These are phyloP conservation scores for Spodoptera frugiperda DNA, from an alignment of 1,140 invertebrate species.

Conservation along the genomic window DNA sequence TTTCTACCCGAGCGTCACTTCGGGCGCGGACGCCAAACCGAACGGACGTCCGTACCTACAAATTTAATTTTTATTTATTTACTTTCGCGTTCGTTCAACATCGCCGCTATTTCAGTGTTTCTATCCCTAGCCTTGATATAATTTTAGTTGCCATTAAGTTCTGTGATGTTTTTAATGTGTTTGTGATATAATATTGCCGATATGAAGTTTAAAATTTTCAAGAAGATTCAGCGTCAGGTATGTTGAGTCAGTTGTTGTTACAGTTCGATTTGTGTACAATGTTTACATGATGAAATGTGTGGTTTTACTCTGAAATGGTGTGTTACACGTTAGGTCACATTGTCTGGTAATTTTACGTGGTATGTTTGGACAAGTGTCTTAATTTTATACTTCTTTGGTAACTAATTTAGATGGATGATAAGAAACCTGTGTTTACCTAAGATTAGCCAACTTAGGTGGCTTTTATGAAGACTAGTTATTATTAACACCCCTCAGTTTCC, in stretches of 20 bases:
- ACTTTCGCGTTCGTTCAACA: conserved; percentile 45
- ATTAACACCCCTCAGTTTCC: not conserved
- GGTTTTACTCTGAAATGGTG: conserved; percentile 15
- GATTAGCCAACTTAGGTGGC: no score
- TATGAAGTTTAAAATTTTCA: conserved; percentile 79
- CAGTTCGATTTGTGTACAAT: conserved; percentile 51
- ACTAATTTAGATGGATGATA: not conserved
- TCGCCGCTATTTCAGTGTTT: conserved; percentile 48
- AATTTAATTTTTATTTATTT: conserved; percentile 50
- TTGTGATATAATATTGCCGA: conserved; percentile 41
- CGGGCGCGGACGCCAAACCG: conserved; percentile 45
- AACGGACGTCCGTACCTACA: conserved; percentile 46
- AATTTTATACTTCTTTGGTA: not conserved
- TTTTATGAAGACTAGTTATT: not conserved
- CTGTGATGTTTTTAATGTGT: conserved; percentile 52
- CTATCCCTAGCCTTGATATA: conserved; percentile 56
- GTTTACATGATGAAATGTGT: conserved; percentile 32
- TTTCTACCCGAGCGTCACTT: conserved; percentile 49
- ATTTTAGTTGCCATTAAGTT: conserved; percentile 48
- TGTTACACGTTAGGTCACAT: conserved; percentile 10
- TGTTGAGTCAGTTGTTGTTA: conserved; percentile 52
- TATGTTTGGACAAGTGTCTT: conserved; percentile 16
- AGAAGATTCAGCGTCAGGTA: conserved; percentile 70
- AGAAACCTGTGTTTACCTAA: no score
- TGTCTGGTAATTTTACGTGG: not conserved